A percentile compares a stretch with the other conserved stretches of the same genome.
These are phyloP conservation scores for Barbus barbus DNA, from an alignment of 2,113 vertebrate species.

Conservation along the genomic window DNA sequence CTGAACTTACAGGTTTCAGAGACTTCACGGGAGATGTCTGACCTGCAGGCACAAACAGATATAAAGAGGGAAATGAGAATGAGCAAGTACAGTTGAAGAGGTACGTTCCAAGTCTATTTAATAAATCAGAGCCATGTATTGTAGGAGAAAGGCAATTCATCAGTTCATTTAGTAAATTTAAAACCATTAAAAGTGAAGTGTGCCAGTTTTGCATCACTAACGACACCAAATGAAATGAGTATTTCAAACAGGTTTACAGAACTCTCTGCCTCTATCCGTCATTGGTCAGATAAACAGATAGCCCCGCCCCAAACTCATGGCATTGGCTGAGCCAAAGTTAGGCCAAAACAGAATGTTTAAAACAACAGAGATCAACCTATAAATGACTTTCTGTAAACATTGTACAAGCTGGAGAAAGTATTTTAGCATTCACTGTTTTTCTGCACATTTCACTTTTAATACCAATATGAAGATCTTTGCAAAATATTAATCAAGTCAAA, in stretches of 20 bases:
- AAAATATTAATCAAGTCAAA: not conserved
- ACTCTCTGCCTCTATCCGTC: no score
- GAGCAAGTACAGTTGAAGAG: slow-evolving; percentile 12
- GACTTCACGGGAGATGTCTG: slow-evolving; percentile 94
- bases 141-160: not conserved
- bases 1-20: slow-evolving; percentile 89
- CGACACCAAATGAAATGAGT: not conserved
- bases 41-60: slow-evolving; percentile 73
- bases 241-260: not conserved
- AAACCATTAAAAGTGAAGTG: not conserved
- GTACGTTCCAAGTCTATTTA: not conserved
- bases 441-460: not conserved
- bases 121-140: slow-evolving; percentile 18
- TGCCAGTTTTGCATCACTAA: not conserved
- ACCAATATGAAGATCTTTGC: not conserved
- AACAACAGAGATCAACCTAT: not conserved
- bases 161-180: not conserved
- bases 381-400: not conserved
- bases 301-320: not conserved
- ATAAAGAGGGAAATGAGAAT: not conserved
- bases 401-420: not conserved
- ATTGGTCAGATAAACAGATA: not conserved
- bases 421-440: not conserved
- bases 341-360: not conserved
- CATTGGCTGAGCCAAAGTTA: not conserved